Evolutionary conservation across 92 coral and sea anemone species (phyloP), one percentile per base, ranked within the genome.

Genomic region (Paramuricea clavata): DNA sequence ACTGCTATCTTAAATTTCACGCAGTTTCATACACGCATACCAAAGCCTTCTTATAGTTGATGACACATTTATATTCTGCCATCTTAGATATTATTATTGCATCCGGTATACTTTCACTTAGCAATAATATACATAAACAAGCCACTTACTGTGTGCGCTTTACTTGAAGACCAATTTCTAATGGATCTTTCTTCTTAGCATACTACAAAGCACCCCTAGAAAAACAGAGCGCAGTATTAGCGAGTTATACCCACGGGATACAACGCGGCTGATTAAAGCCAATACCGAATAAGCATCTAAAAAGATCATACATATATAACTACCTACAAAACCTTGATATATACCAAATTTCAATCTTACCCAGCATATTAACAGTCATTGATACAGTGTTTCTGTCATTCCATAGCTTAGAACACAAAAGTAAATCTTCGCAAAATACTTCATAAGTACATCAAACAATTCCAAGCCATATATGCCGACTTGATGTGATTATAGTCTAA

Each of bases 141-240:
- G 23, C 60, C 81, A 74, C 81, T 74, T 74, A 74, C 81, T 74
- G 81, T 30, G 81, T 65, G 33, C 12, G 6, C 11, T 39, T 39
- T 28, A 65, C 11, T 30, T 28, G n/a, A 3, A 28, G 11, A 65
- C 12, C 39, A 17, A 26, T 28, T 65, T 19, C 42, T 28, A 12
- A 0, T 17, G 31, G 72, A 0, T 54, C 62, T 21, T 3, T 19
- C 62, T 28, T 1, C n/a, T 27, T 12, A 60, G 23, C 28, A 2
- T 60, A 12, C 33, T 19, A 31, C 41, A 25, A 26, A 65, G 17
- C 22, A 65, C 13, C 39, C n/a, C 72, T 65, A 28, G 2, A 6
- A 19, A 31, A 28, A 65, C 72, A 27, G 9, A 31, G 72, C 19
- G 22, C 9, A 65, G 21, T 10, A 65, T 3, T 3, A 28, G 39